Percentiles rank a stretch among this genome's conserved stretches.
Evolutionary conservation across 2,797 vertebrate genomes (phyloP).

Genomic region (Pyrrhura leucotis): DNA sequence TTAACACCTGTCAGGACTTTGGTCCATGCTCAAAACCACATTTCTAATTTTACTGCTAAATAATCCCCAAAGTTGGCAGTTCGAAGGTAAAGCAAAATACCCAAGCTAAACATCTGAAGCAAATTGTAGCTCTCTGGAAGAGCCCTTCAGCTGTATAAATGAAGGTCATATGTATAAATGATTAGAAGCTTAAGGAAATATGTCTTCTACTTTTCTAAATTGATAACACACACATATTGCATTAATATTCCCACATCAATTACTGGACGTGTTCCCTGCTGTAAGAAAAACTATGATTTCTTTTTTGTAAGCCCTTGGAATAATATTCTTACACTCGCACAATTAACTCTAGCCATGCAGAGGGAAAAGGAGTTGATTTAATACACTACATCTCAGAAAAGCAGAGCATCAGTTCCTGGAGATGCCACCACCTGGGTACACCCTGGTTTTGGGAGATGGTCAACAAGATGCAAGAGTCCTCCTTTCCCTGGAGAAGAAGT

Average conservation of each 20-base stretch:
- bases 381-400: neutral
- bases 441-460: neutral
- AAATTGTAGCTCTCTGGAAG: slow-evolving; percentile 59
- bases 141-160: slow-evolving; percentile 55
- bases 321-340: slow-evolving; percentile 6
- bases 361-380: neutral
- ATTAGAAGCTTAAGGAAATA: slow-evolving; percentile 71
- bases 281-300: neutral
- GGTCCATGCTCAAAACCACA: slow-evolving; percentile 56
- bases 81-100: slow-evolving; percentile 56
- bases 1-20: slow-evolving; percentile 70
- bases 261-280: slow-evolving; percentile 39
- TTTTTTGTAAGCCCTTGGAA: slow-evolving; percentile 28
- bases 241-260: slow-evolving; percentile 66
- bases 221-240: slow-evolving; percentile 56
- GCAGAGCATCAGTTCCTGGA: neutral
- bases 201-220: slow-evolving; percentile 62
- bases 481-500: neutral
- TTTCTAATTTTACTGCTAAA: slow-evolving; percentile 69
- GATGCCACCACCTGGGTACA: neutral
- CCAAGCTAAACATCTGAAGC: slow-evolving; percentile 64
- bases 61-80: slow-evolving; percentile 67
- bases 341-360: neutral
- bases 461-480: neutral
- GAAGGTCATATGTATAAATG: slow-evolving; percentile 65